Conservation (phyloP, 1,140 invertebrate genomes). For the Bombus huntii region DNA sequence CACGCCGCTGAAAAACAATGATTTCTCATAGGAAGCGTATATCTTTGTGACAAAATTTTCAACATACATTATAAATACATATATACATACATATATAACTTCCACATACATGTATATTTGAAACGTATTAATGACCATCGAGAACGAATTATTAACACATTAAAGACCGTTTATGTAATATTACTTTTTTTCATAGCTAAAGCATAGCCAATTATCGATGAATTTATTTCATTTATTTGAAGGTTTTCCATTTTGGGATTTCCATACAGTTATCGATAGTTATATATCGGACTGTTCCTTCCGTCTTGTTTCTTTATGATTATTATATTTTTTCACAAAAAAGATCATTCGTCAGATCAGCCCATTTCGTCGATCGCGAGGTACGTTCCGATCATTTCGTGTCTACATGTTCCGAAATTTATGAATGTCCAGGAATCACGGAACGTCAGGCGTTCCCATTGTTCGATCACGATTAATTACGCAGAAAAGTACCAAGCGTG, state of each 20-base stretch:
- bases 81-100: background rate
- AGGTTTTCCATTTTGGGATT: too few relatives aligned
- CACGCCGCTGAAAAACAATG: too few relatives aligned
- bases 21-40: background rate
- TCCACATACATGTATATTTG: constrained; percentile 62
- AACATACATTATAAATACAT: background rate
- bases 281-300: background rate
- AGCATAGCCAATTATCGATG: too few relatives aligned
- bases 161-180: too few relatives aligned
- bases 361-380: background rate
- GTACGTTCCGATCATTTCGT: background rate
- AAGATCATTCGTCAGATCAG: background rate
- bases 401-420: background rate
- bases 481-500: background rate
- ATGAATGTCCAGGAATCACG: background rate
- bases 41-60: background rate
- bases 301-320: background rate
- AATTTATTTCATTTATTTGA: background rate
- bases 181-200: too few relatives aligned
- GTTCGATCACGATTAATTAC: constrained; percentile 25
- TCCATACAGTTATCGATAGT: too few relatives aligned
- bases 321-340: background rate
- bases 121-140: constrained; percentile 34
- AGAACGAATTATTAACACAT: too few relatives aligned
- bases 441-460: background rate